Conservation (phyloP, 92 coral and sea anemone species). For the Porites divaricata region DNA sequence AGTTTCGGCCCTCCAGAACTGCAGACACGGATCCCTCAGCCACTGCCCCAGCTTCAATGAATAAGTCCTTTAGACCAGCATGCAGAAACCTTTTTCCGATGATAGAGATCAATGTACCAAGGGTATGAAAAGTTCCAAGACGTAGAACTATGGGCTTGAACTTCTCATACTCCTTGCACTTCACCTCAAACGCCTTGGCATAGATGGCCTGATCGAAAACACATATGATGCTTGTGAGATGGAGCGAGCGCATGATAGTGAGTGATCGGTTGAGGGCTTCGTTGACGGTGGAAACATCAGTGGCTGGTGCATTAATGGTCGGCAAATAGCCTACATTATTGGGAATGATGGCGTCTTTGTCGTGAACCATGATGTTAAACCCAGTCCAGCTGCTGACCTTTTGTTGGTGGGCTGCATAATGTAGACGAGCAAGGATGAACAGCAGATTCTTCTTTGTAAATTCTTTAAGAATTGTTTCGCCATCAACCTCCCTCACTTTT, state of each 20-base stretch:
- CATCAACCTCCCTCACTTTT: conserved; percentile 34
- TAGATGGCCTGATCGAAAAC: no score
- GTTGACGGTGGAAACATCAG: conserved; percentile 43
- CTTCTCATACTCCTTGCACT: background rate
- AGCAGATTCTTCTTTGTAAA: conserved; percentile 11
- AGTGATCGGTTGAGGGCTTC: conserved; percentile 42
- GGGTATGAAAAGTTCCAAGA: background rate
- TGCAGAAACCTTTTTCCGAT: conserved; percentile 15
- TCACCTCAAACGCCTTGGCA: no score
- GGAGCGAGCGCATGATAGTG: conserved; percentile 5
- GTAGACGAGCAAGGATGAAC: conserved; percentile 44
- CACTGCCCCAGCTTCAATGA: conserved; percentile 13
- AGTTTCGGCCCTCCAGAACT: conserved; percentile 28
- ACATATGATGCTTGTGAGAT: no score
- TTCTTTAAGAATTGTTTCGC: conserved; percentile 22
- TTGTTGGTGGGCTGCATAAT: no score
- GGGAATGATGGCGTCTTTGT: conserved; percentile 40
- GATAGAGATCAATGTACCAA: conserved; percentile 10
- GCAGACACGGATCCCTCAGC: conserved; percentile 27
- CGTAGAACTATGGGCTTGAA: conserved; percentile 15
- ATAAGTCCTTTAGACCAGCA: conserved; percentile 22
- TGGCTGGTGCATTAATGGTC: conserved; percentile 58
- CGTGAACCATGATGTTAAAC: conserved; percentile 59
- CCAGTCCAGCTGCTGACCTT: conserved; percentile 40
- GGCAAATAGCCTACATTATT: conserved; percentile 61